A percentile compares a stretch with the other conserved stretches of the same genome.
phyloP scores from a whole-genome alignment of 1,140 invertebrate genomes.

The Anoplolepis gracilipes region DNA sequence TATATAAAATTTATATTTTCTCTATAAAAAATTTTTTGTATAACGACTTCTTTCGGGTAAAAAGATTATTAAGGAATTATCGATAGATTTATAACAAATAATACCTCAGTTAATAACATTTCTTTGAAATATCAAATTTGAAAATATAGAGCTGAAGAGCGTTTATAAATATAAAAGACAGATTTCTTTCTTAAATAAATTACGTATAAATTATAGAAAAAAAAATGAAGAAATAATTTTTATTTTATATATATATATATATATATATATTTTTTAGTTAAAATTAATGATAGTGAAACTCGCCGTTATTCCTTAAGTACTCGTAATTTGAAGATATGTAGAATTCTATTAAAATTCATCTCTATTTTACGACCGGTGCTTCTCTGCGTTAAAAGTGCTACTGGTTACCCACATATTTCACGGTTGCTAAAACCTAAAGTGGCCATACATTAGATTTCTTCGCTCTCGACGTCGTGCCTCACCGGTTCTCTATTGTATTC shows the following conservation, averaged over 20 bases:
- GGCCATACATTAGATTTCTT: constrained; percentile 48
- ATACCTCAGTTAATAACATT: too few relatives aligned
- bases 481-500: constrained; percentile 28
- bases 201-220: too few relatives aligned
- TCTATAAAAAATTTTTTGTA: too few relatives aligned
- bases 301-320: neutral
- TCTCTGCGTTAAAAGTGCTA: constrained; percentile 16
- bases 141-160: too few relatives aligned
- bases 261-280: too few relatives aligned
- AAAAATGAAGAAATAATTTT: neutral
- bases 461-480: constrained; percentile 2
- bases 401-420: constrained; percentile 39
- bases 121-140: too few relatives aligned
- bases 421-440: constrained; percentile 34
- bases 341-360: neutral
- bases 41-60: neutral
- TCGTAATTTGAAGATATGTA: neutral
- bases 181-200: too few relatives aligned
- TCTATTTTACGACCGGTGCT: neutral
- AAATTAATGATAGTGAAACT: neutral
- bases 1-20: neutral
- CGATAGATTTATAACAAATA: too few relatives aligned
- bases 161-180: too few relatives aligned
- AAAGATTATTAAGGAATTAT: neutral
- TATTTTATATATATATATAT: too few relatives aligned